These are phyloP conservation scores for Poeciliopsis infans DNA, from an alignment of 2,797 vertebrate species.

Conservation along the genomic window DNA sequence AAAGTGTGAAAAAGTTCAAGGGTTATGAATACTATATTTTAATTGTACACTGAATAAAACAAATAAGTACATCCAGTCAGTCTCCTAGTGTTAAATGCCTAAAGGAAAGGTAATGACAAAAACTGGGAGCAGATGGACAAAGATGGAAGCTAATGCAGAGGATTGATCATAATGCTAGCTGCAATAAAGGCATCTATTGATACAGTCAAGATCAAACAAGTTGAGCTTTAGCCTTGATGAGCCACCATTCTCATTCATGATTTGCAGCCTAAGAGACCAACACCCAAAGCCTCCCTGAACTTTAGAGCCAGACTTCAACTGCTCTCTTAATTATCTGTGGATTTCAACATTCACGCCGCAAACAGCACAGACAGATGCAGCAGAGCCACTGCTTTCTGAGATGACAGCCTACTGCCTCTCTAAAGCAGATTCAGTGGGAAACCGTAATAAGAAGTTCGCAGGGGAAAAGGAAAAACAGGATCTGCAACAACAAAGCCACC, in stretches of 20 bases:
- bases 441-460: background rate
- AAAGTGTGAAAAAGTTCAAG: too few relatives aligned
- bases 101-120: background rate
- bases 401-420: background rate
- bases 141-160: background rate
- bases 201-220: background rate
- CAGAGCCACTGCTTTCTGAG: background rate
- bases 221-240: background rate
- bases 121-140: background rate
- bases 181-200: background rate
- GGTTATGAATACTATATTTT: too few relatives aligned
- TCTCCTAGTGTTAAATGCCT: background rate
- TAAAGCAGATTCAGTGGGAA: background rate
- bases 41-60: too few relatives aligned
- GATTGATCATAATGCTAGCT: slow-evolving; percentile 3
- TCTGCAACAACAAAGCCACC: background rate
- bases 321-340: background rate
- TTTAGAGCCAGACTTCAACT: slow-evolving; percentile 4
- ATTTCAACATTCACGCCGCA: background rate
- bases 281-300: background rate
- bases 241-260: slow-evolving; percentile 9
- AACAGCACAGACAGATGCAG: background rate
- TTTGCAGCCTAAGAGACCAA: background rate
- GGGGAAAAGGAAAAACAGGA: background rate
- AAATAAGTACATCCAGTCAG: too few relatives aligned